Evolutionary conservation across 2,113 vertebrate genomes (phyloP).

Genomic region (Tychaedon coryphoeus): DNA sequence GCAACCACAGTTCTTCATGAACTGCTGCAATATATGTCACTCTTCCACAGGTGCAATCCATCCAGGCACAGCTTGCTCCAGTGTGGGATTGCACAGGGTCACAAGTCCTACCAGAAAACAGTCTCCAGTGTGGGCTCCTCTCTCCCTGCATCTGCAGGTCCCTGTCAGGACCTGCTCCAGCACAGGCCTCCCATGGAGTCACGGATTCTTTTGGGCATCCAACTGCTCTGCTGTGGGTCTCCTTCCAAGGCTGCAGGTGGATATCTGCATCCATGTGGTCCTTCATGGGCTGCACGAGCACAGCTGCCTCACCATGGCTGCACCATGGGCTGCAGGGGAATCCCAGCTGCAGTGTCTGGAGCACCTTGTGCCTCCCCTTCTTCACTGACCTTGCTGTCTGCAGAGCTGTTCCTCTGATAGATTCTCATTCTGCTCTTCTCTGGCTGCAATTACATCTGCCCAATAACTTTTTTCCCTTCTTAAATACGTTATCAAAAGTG

Average conservation of each 20-base stretch:
- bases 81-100: background rate
- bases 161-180: background rate
- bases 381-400: background rate
- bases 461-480: background rate
- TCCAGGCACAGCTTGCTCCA: background rate
- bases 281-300: background rate
- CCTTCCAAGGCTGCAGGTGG: background rate
- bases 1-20: background rate
- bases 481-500: background rate
- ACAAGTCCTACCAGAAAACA: background rate
- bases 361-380: background rate
- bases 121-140: background rate
- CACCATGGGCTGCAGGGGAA: background rate
- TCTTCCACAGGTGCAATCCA: background rate
- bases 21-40: too few species aligned
- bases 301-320: background rate
- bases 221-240: background rate
- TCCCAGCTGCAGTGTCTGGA: background rate
- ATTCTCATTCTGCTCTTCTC: background rate
- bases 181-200: background rate
- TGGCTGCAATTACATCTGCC: background rate
- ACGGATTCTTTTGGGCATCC: background rate
- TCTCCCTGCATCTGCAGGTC: background rate
- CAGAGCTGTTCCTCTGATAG: background rate
- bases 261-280: background rate